Conservation (phyloP, 2,888 invertebrate genomes). For the Hydrotaea cyrtoneurina region DNA sequence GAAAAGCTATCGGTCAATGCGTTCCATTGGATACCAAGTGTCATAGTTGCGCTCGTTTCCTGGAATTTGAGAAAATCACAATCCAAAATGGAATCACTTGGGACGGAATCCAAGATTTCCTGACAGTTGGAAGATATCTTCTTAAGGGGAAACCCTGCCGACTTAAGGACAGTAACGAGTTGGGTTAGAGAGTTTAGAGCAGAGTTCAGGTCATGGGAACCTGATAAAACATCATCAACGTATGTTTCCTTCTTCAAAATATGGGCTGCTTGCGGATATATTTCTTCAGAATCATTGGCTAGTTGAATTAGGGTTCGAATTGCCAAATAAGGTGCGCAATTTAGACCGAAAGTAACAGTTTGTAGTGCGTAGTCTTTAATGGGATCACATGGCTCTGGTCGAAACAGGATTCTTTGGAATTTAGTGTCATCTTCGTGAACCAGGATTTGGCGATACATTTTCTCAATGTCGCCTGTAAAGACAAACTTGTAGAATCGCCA, state of each 20-base stretch:
- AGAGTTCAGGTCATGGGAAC: background rate
- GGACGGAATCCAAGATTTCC: background rate
- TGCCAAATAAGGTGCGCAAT: slow-evolving; percentile 40
- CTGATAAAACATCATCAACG: slow-evolving; percentile 26
- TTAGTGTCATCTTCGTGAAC: background rate
- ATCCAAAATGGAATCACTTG: background rate
- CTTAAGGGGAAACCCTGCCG: background rate
- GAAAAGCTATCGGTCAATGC: background rate
- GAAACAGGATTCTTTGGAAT: slow-evolving; percentile 28
- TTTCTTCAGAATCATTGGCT: slow-evolving; percentile 6
- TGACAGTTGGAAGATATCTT: slow-evolving; percentile 4
- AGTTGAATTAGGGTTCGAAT: slow-evolving; percentile 31
- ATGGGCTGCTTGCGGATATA: background rate
- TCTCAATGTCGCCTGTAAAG: background rate
- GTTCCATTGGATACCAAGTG: slow-evolving; percentile 29
- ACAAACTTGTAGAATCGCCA: too few species aligned
- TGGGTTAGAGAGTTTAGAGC: background rate
- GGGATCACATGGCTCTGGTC: background rate
- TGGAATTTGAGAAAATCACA: slow-evolving; percentile 14
- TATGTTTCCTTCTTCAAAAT: background rate
- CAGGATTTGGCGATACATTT: background rate
- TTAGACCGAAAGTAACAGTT: slow-evolving; percentile 37
- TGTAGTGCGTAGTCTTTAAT: slow-evolving; percentile 14
- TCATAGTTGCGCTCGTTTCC: slow-evolving; percentile 32
- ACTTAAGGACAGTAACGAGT: background rate